phyloP scores from a whole-genome alignment of 2,888 invertebrate species.

The Apotomis betuletana region DNA sequence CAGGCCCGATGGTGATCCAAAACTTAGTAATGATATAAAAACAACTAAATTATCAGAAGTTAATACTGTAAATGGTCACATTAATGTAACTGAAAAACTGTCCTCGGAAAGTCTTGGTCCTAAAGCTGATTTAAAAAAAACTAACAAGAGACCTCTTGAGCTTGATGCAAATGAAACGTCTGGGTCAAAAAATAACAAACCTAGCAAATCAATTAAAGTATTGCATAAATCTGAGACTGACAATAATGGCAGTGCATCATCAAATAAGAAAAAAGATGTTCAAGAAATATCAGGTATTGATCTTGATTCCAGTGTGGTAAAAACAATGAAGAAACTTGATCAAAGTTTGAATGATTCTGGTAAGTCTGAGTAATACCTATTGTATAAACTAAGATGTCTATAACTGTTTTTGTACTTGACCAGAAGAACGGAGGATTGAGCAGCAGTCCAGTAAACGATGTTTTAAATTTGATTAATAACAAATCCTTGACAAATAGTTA shows the following conservation, averaged over 20 bases:
- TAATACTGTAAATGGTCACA: not conserved
- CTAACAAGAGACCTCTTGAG: slow-evolving; percentile 9
- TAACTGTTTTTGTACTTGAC: no score
- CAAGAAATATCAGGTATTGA: slow-evolving; percentile 48
- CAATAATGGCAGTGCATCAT: slow-evolving; percentile 36
- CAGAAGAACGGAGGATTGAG: no score
- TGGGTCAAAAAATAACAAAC: slow-evolving; percentile 28
- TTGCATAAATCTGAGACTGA: slow-evolving; percentile 40
- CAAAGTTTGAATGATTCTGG: slow-evolving; percentile 73
- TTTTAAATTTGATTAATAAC: no score
- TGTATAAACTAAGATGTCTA: not conserved
- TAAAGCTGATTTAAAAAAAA: not conserved
- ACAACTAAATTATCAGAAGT: not conserved
- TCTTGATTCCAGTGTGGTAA: slow-evolving; percentile 44
- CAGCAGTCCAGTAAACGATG: no score
- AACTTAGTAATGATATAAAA: slow-evolving; percentile 6
- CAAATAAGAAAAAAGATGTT: slow-evolving; percentile 48
- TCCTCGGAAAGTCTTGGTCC: not conserved
- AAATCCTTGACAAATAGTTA: no score
- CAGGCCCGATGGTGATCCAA: not conserved
- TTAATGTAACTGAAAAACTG: not conserved
- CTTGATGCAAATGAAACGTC: not conserved
- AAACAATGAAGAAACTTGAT: slow-evolving; percentile 57
- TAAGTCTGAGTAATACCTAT: slow-evolving; percentile 45
- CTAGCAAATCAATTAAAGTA: slow-evolving; percentile 30